Conservation (phyloP, 2,797 vertebrate genomes). For the Cichlasoma orientale region DNA sequence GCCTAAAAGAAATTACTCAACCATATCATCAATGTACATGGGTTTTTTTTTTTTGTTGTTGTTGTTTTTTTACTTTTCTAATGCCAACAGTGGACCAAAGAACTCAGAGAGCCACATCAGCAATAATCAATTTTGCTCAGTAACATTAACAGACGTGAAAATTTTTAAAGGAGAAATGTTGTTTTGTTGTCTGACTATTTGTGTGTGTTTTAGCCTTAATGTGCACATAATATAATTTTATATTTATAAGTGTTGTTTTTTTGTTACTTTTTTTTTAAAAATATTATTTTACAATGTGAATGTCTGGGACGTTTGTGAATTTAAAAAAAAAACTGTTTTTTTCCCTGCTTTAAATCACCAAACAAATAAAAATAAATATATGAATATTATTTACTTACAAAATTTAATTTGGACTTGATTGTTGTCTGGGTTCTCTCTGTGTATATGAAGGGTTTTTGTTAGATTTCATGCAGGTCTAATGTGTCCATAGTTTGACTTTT, state of each 20-base stretch:
- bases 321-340: background rate
- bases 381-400: constrained; percentile 37
- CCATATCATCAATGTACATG: constrained; percentile 9
- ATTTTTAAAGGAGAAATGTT: constrained; percentile 30
- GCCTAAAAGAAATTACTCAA: constrained; percentile 37
- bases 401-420: background rate
- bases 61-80: constrained; percentile 16
- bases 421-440: background rate
- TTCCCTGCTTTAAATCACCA: constrained; percentile 90
- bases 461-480: background rate
- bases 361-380: constrained; percentile 86
- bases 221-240: constrained; percentile 90
- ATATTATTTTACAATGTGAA: constrained; percentile 94
- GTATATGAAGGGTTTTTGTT: background rate
- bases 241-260: constrained; percentile 90
- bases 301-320: constrained; percentile 87
- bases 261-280: constrained; percentile 78
- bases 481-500: background rate
- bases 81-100: constrained; percentile 62
- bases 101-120: constrained; percentile 40
- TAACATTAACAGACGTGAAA: constrained; percentile 46
- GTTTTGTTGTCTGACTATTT: constrained; percentile 62
- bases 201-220: constrained; percentile 75
- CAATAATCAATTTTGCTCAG: constrained; percentile 48
- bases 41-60: background rate